Evolutionary conservation across 1,140 invertebrate genomes (phyloP).

Genomic region (Thereuonema tuberculata): DNA sequence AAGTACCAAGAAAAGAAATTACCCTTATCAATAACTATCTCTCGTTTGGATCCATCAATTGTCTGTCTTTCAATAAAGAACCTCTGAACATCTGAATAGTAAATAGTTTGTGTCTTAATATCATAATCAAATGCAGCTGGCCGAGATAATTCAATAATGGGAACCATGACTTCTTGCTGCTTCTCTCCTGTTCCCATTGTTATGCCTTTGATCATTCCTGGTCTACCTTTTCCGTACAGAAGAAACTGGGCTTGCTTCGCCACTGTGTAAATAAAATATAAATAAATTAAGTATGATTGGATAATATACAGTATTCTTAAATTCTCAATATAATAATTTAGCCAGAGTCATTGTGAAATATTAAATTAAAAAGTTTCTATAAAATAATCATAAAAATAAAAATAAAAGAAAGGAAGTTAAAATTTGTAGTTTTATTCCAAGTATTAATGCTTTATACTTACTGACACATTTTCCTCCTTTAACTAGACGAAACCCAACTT

Average conservation of each 20-base stretch:
- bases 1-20: slow-evolving; percentile 1
- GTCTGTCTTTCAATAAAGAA: slow-evolving; percentile 37
- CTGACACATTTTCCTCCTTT: slow-evolving; percentile 43
- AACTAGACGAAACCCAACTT: slow-evolving; percentile 46
- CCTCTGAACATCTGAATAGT: slow-evolving; percentile 48
- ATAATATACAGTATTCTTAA: background rate
- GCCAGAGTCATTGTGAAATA: too few species aligned
- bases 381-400: too few species aligned
- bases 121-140: slow-evolving; percentile 55
- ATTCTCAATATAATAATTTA: background rate
- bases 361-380: too few species aligned
- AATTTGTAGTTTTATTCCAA: too few species aligned
- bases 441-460: too few species aligned
- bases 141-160: slow-evolving; percentile 44
- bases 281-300: background rate
- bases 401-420: too few species aligned
- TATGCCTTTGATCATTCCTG: slow-evolving; percentile 43
- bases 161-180: slow-evolving; percentile 44
- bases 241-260: slow-evolving; percentile 41
- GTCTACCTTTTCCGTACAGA: slow-evolving; percentile 44
- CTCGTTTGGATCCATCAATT: slow-evolving; percentile 28
- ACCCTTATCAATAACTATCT: slow-evolving; percentile 31
- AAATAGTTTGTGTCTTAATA: slow-evolving; percentile 44
- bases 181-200: slow-evolving; percentile 18
- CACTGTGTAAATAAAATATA: slow-evolving; percentile 27